Base-by-base conservation (phyloP, 2,888 invertebrate species). In the Ferrisia virgata region DNA sequence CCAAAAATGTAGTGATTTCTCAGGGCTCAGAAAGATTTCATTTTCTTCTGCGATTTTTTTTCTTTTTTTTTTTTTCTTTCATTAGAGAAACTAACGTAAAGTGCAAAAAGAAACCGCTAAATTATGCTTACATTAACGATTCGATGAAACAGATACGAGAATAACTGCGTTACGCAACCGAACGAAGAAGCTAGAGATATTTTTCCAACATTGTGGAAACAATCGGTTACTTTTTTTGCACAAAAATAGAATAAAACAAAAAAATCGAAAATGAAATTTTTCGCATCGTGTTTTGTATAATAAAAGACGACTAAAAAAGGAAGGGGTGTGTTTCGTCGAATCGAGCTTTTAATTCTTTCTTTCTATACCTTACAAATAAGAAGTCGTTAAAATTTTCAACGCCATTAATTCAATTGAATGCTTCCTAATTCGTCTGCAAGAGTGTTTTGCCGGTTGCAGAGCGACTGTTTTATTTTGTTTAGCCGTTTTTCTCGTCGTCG, bases 351-450 rank as follows among this genome's bases (percentile, higher is more conserved):
- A 76, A 76, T 76, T 76, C 72, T 76, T 72, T 72, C 72, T 72
- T 76, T 76, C 72, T 76, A 76, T 76, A 40, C 82, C 40, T 82
- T 81, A 58, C 58, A 33, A 58, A 58, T 53, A 81, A 64, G 72
- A 69, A 82, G 82, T 82, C 69, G 82, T 82, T 82, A 82, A 82
- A 82, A 82, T 82, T 82, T 82, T 82, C 82, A 82, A 69, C 82
- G 40, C 82, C 82, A 82, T 82, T 82, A 82, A 82, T 82, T 82
- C 82, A 36, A 72, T 69, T 82, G 69, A 82, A 82, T 82, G 69
- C 82, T 58, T 58, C 58, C 64, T 69, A 82, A 82, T 82, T 82
- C 72, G 82, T 82, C 82, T 69, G 64, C 25, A 22, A 15, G 72
- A 76, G 36, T 36, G 31, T 76, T 76, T 76, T 33, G 72, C 64